Evolutionary conservation across 2,797 vertebrate species (phyloP), one percentile per base, ranked within the genome.

Genomic region (Podargus strigoides): DNA sequence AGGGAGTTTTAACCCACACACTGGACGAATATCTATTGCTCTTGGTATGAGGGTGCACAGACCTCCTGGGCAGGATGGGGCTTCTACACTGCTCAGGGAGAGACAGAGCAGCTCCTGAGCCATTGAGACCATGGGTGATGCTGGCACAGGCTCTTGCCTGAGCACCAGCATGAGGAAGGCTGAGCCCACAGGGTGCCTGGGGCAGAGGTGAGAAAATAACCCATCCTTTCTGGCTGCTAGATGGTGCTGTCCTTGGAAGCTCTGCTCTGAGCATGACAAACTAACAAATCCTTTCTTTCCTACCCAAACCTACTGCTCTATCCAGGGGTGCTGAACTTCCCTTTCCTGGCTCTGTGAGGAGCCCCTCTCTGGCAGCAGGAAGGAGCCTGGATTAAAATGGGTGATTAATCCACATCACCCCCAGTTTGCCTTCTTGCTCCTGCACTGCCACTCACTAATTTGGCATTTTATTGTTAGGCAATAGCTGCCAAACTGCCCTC

Each of bases 51-150:
- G 37, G 36, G 28, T 9, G 28, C 14, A n/a, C 7, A 44, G 49
- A 49, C 16, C 5, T 52, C 3, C 14, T 20, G 49, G 32, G 15
- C 15, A 27, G 47, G 18, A 4, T 0, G 3, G 28, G 23, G 7
- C 4, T 74, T 69, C 36, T 69, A 50, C 19, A 7, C 9, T 0
- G 3, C 50, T 30, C 19, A 4, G 15, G 34, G 23, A 42, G 50
- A 28, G 16, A 30, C 21, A 26, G 47, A 41, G 55, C 10, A 7
- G 30, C 32, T 62, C 49, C 53, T 13, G 10, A 62, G 2, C 37
- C 47, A 14, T 5, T 0, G 1, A 9, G 52, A 12, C 22, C 2
- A 3, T 1, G 13, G 44, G 26, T 27, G 46, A 28, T 1, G 6
- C 44, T 27, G 22, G 12, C 1, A 1, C 8, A 8, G 36, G 42